Base-by-base conservation (phyloP, 2,113 vertebrate species). In the Jacana jacana region DNA sequence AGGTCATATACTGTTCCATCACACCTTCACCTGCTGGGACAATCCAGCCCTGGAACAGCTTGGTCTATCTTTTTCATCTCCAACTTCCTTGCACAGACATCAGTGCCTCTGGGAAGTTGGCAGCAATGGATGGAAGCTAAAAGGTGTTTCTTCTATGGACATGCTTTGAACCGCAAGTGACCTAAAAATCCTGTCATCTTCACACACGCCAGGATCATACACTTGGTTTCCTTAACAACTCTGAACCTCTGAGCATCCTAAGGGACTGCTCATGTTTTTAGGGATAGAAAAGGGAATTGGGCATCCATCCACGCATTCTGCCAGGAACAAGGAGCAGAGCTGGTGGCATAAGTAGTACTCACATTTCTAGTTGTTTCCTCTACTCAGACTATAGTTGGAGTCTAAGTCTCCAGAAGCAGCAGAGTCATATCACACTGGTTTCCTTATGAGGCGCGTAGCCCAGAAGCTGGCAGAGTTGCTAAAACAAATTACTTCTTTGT, bases 401-500 rank as follows among this genome's bases (percentile, higher is more conserved):
- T 2, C 61, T 9, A 44, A 71, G 52, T 20, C 81, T 71, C 93
- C 86, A 84, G 72, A 84, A 95, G 83, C 46, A 81, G 65, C 65
- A 78, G 72, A 83, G 51, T 76, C 42, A 1, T 37, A 72, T 61
- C 79, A 58, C 72, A 13, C 18, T 55, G 76, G 33, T 55, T 89
- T 93, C 92, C 82, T 88, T 78, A 63, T 6, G 72, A 86, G 91
- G 77, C 86, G 39, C 2, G 14, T 18, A 84, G 82, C 86, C 81
- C 92, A 95, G 58, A 35, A 93, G 63, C 13, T 91, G 90, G 75
- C 61, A 64, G 3, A 88, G 86, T 91, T 70, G 77, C 91, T 92
- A 66, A 84, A 92, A 68, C 88, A 91, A 92, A 91, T 75, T 35
- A 83, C 68, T 72, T n/a, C 63, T 79, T 94, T 77, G 80, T 66